Base-by-base conservation (phyloP, 2,888 invertebrate species). In the Lamellibrachia satsuma region DNA sequence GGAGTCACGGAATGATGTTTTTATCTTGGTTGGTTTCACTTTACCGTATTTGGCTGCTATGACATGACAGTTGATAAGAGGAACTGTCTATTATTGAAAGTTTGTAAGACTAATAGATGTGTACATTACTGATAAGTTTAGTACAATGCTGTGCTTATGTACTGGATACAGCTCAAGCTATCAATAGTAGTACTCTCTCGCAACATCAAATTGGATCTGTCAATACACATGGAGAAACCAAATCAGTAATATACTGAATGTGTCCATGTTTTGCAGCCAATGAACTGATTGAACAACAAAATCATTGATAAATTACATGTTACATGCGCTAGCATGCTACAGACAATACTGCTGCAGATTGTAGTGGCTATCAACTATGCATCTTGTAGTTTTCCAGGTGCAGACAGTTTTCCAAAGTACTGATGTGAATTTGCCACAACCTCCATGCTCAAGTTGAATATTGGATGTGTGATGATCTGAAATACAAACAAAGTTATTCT, bases 361-460 rank as follows among this genome's bases (percentile, higher is more conserved):
- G 15, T 15, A 6, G 75, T 22, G 22, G 15, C 75, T 6, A 75
- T 75, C 75, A 75, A 75, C 96, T 98, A 95, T 98, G 39, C 75
- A n/a, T 75, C 6, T 2, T 75, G 2, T 75, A n/a, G 22, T 22
- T 22, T 51, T 55, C 75, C 39, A 9, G 95, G 95, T 90, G 95
- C 94, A 8, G 95, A 94, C 90, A 96, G 93, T n/a, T 94, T 94
- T 92, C 94, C 95, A 94, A 96, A 97, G 94, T 95, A 96, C 90
- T 96, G 93, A 60, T 95, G 95, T 11, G 97, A 96, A 93, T 95
- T 95, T 15, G 96, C 94, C 15, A 97, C 97, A 92, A 97, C 96
- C 93, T 98, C 97, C 90, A 98, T 97, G 94, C 98, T 97, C 93
- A 98, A 97, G 96, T 98, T 98, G 96, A 98, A 98, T 90, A 98